These are phyloP conservation scores for Agrotis clavis DNA, from an alignment of 2,888 invertebrate genomes.

Conservation along the genomic window DNA sequence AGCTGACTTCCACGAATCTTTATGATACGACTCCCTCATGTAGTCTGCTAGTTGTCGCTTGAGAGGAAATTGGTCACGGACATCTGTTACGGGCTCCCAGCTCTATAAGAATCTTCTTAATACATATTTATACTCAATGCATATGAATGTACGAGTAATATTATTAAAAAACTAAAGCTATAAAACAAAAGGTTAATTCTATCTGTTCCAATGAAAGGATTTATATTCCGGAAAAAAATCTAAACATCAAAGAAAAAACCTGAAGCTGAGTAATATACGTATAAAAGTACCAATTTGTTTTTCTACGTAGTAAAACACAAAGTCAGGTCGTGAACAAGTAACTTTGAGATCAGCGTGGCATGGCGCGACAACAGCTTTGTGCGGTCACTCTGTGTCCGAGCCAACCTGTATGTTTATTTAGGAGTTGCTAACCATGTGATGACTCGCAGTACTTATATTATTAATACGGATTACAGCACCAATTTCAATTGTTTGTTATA, in stretches of 20 bases:
- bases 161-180: background rate
- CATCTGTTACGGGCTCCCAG: too few relatives aligned
- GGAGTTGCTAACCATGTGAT: slow-evolving; percentile 36
- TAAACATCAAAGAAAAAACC: background rate
- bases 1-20: too few relatives aligned
- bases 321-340: slow-evolving; percentile 12
- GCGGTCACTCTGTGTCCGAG: slow-evolving; percentile 28
- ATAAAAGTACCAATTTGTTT: background rate
- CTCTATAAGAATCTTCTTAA: background rate
- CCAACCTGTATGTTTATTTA: slow-evolving; percentile 46
- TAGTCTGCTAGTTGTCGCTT: too few relatives aligned
- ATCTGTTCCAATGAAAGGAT: background rate
- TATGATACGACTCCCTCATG: too few relatives aligned
- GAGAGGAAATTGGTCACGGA: too few relatives aligned
- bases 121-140: background rate
- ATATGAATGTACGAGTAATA: background rate
- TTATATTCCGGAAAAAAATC: background rate
- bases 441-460: slow-evolving; percentile 21
- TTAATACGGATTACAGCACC: slow-evolving; percentile 23
- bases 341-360: background rate
- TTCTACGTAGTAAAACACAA: background rate
- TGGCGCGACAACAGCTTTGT: slow-evolving; percentile 9
- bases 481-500: background rate
- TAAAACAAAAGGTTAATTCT: background rate
- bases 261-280: too few relatives aligned